Evolutionary conservation across 2,113 vertebrate species (phyloP).

Genomic region (Syngnathus scovelli): DNA sequence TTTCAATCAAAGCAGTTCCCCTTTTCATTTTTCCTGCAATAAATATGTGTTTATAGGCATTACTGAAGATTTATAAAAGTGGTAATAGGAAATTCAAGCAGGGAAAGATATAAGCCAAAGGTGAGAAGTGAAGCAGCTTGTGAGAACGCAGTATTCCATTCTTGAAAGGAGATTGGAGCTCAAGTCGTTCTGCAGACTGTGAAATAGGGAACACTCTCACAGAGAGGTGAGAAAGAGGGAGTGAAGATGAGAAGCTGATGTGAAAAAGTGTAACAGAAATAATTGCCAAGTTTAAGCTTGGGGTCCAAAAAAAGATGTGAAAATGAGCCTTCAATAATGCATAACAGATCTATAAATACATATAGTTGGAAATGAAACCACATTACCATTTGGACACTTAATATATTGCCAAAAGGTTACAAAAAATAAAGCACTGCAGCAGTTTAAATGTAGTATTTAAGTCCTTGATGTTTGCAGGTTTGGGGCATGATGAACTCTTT

Average conservation of each 20-base stretch:
- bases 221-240: slow-evolving; percentile 5
- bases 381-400: not conserved
- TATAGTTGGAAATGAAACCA: not conserved
- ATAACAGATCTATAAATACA: not conserved
- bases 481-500: too few relatives aligned
- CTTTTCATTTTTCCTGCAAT: slow-evolving; percentile 1
- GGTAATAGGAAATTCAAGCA: slow-evolving; percentile 16
- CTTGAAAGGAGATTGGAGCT: slow-evolving; percentile 3
- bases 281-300: not conserved
- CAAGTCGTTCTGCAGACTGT: slow-evolving; percentile 8
- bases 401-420: too few relatives aligned
- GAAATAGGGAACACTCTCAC: slow-evolving; percentile 6
- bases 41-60: slow-evolving; percentile 5
- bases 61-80: not conserved
- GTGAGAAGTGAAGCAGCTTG: slow-evolving; percentile 18
- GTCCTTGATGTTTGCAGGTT: too few relatives aligned
- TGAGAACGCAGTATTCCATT: slow-evolving; percentile 9
- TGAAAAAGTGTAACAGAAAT: not conserved
- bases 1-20: not conserved
- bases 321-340: not conserved
- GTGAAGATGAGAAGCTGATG: not conserved
- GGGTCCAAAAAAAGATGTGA: not conserved
- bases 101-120: slow-evolving; percentile 13
- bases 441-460: too few relatives aligned
- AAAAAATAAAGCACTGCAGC: too few relatives aligned